These are phyloP conservation scores for Macquaria australasica DNA, from an alignment of 2,113 vertebrate genomes.

Conservation along the genomic window DNA sequence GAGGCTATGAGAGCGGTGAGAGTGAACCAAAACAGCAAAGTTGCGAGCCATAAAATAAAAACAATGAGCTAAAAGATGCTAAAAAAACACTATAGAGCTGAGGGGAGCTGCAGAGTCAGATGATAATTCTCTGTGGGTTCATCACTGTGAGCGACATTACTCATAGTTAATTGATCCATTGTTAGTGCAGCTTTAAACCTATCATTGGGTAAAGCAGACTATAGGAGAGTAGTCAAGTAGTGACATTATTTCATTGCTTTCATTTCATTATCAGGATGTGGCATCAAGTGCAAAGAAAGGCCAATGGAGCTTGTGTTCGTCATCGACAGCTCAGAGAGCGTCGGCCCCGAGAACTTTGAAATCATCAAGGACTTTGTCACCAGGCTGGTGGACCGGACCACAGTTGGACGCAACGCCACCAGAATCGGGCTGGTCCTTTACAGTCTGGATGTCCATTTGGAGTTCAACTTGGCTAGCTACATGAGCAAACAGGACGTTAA, in stretches of 20 bases:
- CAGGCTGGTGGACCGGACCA: conserved; percentile 90
- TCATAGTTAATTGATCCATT: neutral
- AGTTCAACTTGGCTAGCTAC: conserved; percentile 89
- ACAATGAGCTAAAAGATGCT: neutral
- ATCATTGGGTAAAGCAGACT: neutral
- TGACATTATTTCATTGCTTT: conserved; percentile 1
- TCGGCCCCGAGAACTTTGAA: conserved; percentile 94
- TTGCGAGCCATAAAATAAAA: neutral
- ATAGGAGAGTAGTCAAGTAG: neutral
- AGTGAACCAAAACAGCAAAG: neutral
- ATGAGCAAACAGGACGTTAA: conserved; percentile 89
- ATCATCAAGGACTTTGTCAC: conserved; percentile 94
- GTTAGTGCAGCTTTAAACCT: neutral
- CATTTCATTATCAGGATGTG: conserved; percentile 85
- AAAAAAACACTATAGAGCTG: neutral
- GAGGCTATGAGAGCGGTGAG: neutral
- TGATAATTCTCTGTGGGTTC: neutral
- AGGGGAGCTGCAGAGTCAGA: neutral
- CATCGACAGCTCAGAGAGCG: conserved; percentile 95
- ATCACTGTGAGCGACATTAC: neutral
- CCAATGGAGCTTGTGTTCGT: conserved; percentile 96
- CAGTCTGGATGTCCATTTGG: conserved; percentile 89
- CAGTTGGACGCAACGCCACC: conserved; percentile 90
- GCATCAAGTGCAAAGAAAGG: conserved; percentile 93
- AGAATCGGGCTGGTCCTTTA: conserved; percentile 92